Evolutionary conservation across 2,113 vertebrate species (phyloP), one percentile per base, ranked within the genome.

Genomic region (Pseudopodoces humilis): DNA sequence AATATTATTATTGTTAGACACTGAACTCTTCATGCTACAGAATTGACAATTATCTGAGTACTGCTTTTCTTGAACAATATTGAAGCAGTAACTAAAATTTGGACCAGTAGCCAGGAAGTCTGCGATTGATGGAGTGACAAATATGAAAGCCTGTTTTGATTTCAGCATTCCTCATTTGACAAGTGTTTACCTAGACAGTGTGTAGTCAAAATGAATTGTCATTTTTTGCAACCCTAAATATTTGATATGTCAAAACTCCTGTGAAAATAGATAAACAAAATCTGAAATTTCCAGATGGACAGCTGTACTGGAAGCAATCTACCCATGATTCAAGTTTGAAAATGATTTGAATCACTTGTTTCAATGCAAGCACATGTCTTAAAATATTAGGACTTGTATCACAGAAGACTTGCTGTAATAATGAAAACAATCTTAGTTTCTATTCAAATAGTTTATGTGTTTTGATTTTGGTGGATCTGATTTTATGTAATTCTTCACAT

Each of bases 221-320:
- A 83, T 92, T 75, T 80, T 89, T 19, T 75, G 39, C 60, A 50
- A n/a, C 65, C 70, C 15, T 47, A 59, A 94, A 52, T 69, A 50
- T 91, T 28, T 68, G 58, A 94, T 89, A 62, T 82, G 50, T 79
- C 46, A 15, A 47, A 91, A 95, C 77, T 91, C 46, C 27, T 0
- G 1, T 76, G 75, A 63, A 93, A 68, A 27, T 18, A 43, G 58
- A 67, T 49, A 80, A 96, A 86, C 79, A 93, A 89, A 95, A 60
- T 92, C 76, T 86, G 70, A 94, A 68, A 60, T 90, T 90, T 90
- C 76, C 85, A 86, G 95, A 89, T 69, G 83, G 87, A 75, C 37
- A 88, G 19, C 65, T 72, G 47, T 77, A 58, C 44, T 88, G 17
- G 56, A 86, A 67, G n/a, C 10, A 65, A 19, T 65, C 41, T 76